Conservation (phyloP, 2,888 invertebrate genomes). For the Tortrix viridana region DNA sequence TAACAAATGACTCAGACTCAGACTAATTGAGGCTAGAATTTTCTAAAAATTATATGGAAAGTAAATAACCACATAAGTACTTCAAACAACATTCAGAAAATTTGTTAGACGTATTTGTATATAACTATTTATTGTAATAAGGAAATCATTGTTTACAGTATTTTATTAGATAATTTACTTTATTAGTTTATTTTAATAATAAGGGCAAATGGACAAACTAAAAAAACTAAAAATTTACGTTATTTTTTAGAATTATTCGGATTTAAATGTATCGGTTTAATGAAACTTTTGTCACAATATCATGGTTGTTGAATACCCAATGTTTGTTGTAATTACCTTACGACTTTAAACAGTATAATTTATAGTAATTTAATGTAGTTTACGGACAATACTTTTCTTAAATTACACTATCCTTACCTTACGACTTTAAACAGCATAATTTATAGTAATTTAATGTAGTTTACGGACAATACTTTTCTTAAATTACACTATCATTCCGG, state of each 20-base stretch:
- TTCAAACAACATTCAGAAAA: constrained; percentile 9
- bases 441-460: constrained; percentile 10
- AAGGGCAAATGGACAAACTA: constrained; percentile 22
- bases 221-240: background rate
- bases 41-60: background rate
- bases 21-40: constrained; percentile 32
- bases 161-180: constrained; percentile 10
- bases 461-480: background rate
- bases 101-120: constrained; percentile 15
- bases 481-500: background rate
- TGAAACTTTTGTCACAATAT: constrained; percentile 12
- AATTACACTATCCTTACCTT: background rate
- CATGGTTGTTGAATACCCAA: constrained; percentile 15
- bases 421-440: constrained; percentile 5
- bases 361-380: constrained; percentile 10
- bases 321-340: constrained; percentile 1
- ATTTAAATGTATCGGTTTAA: background rate
- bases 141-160: constrained; percentile 30
- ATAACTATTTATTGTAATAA: constrained; percentile 28
- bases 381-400: background rate
- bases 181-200: background rate
- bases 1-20: background rate
- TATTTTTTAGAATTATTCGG: background rate
- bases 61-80: background rate
- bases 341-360: constrained; percentile 6